phyloP scores from a whole-genome alignment of 2,797 vertebrate genomes.

The Brachyrhaphis roseni region DNA sequence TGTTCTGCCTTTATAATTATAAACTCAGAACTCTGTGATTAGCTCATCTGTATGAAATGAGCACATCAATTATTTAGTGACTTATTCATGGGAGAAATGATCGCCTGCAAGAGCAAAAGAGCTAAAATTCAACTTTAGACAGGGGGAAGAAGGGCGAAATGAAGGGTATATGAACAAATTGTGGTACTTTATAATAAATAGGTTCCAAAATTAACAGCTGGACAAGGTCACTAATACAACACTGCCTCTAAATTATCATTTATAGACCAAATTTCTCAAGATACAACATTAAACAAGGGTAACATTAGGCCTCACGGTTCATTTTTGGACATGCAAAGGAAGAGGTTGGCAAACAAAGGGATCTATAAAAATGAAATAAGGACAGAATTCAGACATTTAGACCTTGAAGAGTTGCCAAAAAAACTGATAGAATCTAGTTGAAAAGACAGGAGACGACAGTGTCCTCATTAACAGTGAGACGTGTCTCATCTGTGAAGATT shows the following conservation, averaged over 20 bases:
- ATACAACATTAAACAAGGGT: neutral
- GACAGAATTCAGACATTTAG: neutral
- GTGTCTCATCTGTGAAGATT: conserved; percentile 39
- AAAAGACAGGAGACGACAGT: conserved; percentile 5
- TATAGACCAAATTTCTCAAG: neutral
- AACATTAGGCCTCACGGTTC: conserved; percentile 51
- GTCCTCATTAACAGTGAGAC: conserved; percentile 30
- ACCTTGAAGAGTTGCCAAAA: neutral
- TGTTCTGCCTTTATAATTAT: conserved; percentile 50
- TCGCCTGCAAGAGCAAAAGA: conserved; percentile 34
- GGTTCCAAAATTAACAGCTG: neutral
- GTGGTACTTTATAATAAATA: conserved; percentile 11
- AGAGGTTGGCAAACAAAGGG: conserved; percentile 4
- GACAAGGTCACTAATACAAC: conserved; percentile 1
- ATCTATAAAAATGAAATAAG: conserved; percentile 9
- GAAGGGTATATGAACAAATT: conserved; percentile 12
- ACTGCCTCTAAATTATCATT: conserved; percentile 8
- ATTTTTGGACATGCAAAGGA: conserved; percentile 36
- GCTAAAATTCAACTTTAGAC: conserved; percentile 14
- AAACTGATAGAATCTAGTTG: neutral
- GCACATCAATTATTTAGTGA: conserved; percentile 70
- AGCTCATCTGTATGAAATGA: conserved; percentile 65
- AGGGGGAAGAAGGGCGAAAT: neutral
- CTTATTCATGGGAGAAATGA: conserved; percentile 52
- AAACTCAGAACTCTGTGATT: conserved; percentile 53